Evolutionary conservation across 1,140 invertebrate species (phyloP).

Genomic region (Drosophila suzukii): DNA sequence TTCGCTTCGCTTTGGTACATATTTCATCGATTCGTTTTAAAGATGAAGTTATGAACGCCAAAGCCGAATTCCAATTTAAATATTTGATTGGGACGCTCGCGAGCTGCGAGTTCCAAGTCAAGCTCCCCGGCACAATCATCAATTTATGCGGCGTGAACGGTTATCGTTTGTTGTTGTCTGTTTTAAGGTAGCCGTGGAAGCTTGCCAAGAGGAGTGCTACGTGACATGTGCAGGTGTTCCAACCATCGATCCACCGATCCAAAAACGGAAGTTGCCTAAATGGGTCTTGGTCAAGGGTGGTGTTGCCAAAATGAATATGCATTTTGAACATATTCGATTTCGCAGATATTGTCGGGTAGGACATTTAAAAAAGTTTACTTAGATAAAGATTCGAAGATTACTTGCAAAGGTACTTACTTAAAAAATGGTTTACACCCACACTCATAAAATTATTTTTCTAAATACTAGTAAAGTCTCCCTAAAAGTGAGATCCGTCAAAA

Average conservation of each 20-base stretch:
- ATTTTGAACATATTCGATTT: not conserved
- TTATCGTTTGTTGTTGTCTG: slow-evolving; percentile 59
- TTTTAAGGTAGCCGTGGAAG: slow-evolving; percentile 57
- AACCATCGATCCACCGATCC: slow-evolving; percentile 20
- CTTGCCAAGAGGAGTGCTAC: slow-evolving; percentile 51
- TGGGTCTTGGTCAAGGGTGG: slow-evolving; percentile 72
- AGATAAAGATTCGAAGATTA: no score
- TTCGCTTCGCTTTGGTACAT: slow-evolving; percentile 72
- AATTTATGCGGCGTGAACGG: slow-evolving; percentile 81
- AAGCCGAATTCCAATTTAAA: slow-evolving; percentile 62
- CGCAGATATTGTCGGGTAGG: no score
- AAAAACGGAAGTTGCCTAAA: slow-evolving; percentile 49
- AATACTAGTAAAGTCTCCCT: no score
- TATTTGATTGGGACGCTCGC: slow-evolving; percentile 71
- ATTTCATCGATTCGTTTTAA: slow-evolving; percentile 81
- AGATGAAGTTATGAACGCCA: slow-evolving; percentile 80
- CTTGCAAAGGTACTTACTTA: no score
- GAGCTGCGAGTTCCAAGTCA: slow-evolving; percentile 7
- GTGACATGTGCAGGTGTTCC: slow-evolving; percentile 75
- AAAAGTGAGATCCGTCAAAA: no score
- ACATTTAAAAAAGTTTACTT: no score
- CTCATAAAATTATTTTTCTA: no score
- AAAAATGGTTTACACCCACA: no score
- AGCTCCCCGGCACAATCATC: slow-evolving; percentile 53
- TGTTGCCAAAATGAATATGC: slow-evolving; percentile 12